Evolutionary conservation across 2,888 invertebrate species (phyloP).

Genomic region (Pristionchus japonicus): DNA sequence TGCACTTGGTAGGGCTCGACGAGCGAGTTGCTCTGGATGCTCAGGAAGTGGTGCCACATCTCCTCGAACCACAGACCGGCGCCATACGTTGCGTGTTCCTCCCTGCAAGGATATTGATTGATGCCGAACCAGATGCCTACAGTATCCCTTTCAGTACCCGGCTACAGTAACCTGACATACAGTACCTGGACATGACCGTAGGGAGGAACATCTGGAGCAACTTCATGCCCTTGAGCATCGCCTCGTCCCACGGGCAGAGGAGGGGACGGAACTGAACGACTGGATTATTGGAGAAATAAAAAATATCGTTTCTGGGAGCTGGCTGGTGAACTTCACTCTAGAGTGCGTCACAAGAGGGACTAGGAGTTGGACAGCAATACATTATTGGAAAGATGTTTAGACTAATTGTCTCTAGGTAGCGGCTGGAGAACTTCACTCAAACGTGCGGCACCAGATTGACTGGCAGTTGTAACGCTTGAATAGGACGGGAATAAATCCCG

Average conservation of each 20-base stretch:
- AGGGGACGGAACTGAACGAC: constrained; percentile 81
- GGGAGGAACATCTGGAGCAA: constrained; percentile 86
- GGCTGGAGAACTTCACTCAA: too few relatives aligned
- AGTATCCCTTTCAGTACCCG: neutral
- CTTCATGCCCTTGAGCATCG: constrained; percentile 78
- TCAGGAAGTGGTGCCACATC: constrained; percentile 76
- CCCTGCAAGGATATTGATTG: constrained; percentile 34
- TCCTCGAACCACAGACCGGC: constrained; percentile 78
- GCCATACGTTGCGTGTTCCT: constrained; percentile 56
- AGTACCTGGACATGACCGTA: constrained; percentile 78
- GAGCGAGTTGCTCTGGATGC: constrained; percentile 76
- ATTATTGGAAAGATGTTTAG: neutral
- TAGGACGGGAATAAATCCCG: too few relatives aligned
- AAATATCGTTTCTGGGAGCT: too few relatives aligned
- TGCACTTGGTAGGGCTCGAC: constrained; percentile 75
- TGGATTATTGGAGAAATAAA: neutral
- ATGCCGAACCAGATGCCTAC: neutral
- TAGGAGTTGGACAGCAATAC: too few relatives aligned
- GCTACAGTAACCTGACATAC: neutral
- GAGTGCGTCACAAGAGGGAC: too few relatives aligned
- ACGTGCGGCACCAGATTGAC: too few relatives aligned
- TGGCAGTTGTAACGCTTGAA: too few relatives aligned
- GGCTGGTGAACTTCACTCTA: too few relatives aligned
- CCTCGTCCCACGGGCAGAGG: constrained; percentile 83
- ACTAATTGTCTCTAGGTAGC: neutral